phyloP scores from a whole-genome alignment of 2,888 invertebrate species.

The Augochlorella aurata region DNA sequence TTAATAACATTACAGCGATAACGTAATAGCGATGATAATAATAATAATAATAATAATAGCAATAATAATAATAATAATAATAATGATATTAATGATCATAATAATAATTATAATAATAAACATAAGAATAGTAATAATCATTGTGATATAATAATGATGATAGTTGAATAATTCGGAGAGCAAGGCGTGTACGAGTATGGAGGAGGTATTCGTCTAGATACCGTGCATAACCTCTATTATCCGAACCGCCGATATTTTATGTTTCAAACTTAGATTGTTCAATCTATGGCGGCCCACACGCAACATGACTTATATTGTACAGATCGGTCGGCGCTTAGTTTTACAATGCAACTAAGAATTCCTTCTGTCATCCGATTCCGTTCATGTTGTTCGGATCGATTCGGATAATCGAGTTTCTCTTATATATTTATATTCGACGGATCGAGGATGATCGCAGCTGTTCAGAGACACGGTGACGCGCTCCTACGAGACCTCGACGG shows the following conservation, averaged over 20 bases:
- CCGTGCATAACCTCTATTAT: too few species aligned
- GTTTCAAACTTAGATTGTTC: too few species aligned
- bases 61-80: conserved; percentile 35
- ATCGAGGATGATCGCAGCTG: not conserved
- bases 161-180: conserved; percentile 57
- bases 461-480: conserved; percentile 10
- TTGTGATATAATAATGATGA: conserved; percentile 53
- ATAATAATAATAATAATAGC: conserved; percentile 39
- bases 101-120: conserved; percentile 36
- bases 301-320: too few species aligned
- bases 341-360: too few species aligned
- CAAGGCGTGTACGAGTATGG: conserved; percentile 42
- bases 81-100: conserved; percentile 32
- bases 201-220: not conserved
- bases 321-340: too few species aligned
- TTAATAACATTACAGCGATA: conserved; percentile 57
- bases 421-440: not conserved
- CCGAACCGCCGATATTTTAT: too few species aligned
- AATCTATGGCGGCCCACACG: too few species aligned
- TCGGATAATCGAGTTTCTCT: too few species aligned
- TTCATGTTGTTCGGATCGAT: too few species aligned
- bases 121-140: conserved; percentile 33
- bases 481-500: conserved; percentile 29
- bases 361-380: too few species aligned
- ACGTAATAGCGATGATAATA: conserved; percentile 52